Evolutionary conservation across 2,113 vertebrate genomes (phyloP).

Genomic region (Machaerirhynchus nigripectus): DNA sequence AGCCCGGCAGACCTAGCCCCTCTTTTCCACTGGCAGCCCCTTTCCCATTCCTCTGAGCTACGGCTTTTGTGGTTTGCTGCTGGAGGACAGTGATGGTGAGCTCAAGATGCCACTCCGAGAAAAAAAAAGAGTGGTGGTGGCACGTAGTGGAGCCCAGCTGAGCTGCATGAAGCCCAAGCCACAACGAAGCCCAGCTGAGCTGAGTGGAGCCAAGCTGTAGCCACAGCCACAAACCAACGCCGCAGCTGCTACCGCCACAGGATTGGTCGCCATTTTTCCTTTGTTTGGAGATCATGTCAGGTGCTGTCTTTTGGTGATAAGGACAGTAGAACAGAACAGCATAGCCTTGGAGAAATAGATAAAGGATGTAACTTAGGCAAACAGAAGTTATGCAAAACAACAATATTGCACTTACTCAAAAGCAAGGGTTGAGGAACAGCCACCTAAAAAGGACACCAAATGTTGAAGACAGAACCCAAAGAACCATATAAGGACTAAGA

Average conservation of each 20-base stretch:
- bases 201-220: not conserved
- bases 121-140: not conserved
- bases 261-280: not conserved
- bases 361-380: not conserved
- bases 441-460: not conserved
- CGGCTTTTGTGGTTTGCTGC: not conserved
- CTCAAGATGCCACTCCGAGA: not conserved
- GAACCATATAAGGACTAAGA: not conserved
- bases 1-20: not conserved
- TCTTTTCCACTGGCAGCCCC: not conserved
- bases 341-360: not conserved
- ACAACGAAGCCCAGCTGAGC: not conserved
- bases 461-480: not conserved
- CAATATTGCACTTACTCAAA: not conserved
- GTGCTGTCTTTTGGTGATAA: not conserved
- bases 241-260: not conserved
- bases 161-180: not conserved
- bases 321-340: not conserved
- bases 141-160: not conserved
- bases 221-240: not conserved
- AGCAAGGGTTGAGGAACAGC: not conserved
- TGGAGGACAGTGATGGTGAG: not conserved
- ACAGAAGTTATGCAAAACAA: not conserved
- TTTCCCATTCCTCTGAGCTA: not conserved
- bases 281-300: not conserved